These are phyloP conservation scores for Urocitellus parryii DNA, from an alignment of 2,113 vertebrate genomes.

Conservation along the genomic window DNA sequence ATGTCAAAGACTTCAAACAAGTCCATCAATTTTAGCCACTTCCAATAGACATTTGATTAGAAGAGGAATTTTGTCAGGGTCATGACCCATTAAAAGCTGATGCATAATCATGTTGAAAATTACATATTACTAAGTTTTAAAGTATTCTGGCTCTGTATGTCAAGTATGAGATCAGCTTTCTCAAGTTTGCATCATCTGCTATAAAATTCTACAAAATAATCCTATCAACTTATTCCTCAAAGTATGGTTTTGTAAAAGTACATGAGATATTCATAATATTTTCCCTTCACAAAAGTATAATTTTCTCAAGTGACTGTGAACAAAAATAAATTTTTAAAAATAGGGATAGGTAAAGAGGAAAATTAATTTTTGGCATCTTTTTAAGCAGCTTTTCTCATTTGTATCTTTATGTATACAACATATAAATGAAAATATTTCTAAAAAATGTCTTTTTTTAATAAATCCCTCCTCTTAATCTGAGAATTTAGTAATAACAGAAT, in stretches of 20 bases:
- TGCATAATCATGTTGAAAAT: background rate
- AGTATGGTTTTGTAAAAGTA: background rate
- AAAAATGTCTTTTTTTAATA: background rate
- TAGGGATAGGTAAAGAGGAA: background rate
- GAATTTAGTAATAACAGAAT: constrained; percentile 9
- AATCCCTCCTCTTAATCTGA: background rate
- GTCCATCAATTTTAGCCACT: background rate
- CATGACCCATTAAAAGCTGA: background rate
- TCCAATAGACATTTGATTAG: background rate
- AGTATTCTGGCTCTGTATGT: background rate
- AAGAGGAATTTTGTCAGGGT: background rate
- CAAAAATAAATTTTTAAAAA: constrained; percentile 1
- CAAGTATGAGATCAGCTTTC: background rate
- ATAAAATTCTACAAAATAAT: background rate
- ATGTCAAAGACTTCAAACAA: background rate
- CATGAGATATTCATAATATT: background rate
- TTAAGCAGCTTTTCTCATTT: background rate
- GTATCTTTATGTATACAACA: background rate
- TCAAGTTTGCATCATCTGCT: background rate
- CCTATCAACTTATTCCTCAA: background rate
- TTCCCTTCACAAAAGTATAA: background rate
- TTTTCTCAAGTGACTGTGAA: background rate
- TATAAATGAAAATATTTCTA: background rate
- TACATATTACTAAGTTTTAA: background rate
- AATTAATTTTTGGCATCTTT: background rate